Base-by-base conservation (phyloP, 2,797 vertebrate genomes). In the Gymnocypris eckloni region DNA sequence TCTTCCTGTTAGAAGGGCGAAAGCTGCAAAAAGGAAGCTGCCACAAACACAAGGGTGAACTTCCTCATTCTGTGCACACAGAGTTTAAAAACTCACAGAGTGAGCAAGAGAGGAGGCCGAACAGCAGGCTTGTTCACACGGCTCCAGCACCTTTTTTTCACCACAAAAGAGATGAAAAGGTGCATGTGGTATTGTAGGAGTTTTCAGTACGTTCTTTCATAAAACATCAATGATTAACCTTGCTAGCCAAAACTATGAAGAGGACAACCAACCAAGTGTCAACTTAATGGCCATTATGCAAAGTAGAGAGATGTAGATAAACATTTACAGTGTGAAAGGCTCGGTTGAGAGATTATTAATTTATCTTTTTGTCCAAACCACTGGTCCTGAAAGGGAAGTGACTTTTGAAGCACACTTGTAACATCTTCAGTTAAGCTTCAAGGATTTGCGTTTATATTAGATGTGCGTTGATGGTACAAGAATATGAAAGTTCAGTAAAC, bases 11-110 rank as follows among this genome's bases (percentile, higher is more conserved):
- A 88, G 87, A 89, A 81, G 87, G 90, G 90, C 25, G 89, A 93
- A 93, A 93, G 91, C 93, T 93, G 91, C 90, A 92, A 93, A 90
- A 94, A 96, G 95, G 95, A 96, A 95, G 93, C 93, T 89, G 91
- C 92, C 78, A 90, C 91, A 90, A 91, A 90, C 90, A 92, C 89
- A 45, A 86, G 86, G 88, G 78, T 93, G 91, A 94, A 96, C 95
- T 96, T 95, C 95, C 95, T 95, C 94, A 95, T 96, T 95, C 88
- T 89, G 70, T 79, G 82, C 84, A 88, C 82, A 89, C 71, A 89
- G 71, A 78, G 86, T 76, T 80, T 90, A 86, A 90, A 56, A 90
- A 90, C 90, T 88, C 82, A 69, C 88, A 92, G 92, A 86, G 87
- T 70, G 73, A 83, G 87, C 37, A 37, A 43, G 28, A 43, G 66